Conservation (phyloP, 1,140 invertebrate genomes). For the Bilobella aurantiaca region DNA sequence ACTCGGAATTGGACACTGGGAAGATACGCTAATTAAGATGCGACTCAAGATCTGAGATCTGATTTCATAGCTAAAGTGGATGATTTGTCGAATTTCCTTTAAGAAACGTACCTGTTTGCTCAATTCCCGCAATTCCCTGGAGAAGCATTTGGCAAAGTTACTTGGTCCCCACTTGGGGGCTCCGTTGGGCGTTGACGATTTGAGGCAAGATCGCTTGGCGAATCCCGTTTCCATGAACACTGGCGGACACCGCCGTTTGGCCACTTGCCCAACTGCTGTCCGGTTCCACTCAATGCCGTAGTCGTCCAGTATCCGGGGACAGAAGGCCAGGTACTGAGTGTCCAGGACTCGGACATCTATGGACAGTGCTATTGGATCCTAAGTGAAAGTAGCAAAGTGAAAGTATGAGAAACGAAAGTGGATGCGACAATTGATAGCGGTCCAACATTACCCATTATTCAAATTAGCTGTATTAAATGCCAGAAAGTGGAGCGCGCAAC, state of each 20-base stretch:
- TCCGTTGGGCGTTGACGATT: background rate
- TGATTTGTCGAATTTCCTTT: conserved; percentile 2
- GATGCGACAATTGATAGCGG: no score
- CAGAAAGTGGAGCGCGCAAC: no score
- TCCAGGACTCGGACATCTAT: conserved; percentile 23
- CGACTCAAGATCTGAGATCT: no score
- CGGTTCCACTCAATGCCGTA: conserved; percentile 22
- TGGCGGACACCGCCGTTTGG: conserved; percentile 23
- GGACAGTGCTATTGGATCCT: conserved; percentile 2
- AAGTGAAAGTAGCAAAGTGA: no score
- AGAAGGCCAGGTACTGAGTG: conserved; percentile 27
- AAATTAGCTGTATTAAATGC: no score
- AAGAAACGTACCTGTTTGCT: conserved; percentile 19
- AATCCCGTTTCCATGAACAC: conserved; percentile 19
- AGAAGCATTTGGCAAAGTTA: conserved; percentile 27
- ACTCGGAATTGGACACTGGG: no score
- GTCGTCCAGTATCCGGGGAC: conserved; percentile 17
- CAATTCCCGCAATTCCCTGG: conserved; percentile 7
- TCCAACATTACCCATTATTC: no score
- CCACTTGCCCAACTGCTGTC: conserved; percentile 17
- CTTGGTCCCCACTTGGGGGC: conserved; percentile 15
- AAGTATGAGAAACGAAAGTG: no score
- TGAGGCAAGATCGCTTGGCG: conserved; percentile 23
- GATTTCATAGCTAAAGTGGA: no score
- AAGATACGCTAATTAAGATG: no score